Evolutionary conservation across 2,113 vertebrate species (phyloP).

Genomic region (Cochlearius cochlearius): DNA sequence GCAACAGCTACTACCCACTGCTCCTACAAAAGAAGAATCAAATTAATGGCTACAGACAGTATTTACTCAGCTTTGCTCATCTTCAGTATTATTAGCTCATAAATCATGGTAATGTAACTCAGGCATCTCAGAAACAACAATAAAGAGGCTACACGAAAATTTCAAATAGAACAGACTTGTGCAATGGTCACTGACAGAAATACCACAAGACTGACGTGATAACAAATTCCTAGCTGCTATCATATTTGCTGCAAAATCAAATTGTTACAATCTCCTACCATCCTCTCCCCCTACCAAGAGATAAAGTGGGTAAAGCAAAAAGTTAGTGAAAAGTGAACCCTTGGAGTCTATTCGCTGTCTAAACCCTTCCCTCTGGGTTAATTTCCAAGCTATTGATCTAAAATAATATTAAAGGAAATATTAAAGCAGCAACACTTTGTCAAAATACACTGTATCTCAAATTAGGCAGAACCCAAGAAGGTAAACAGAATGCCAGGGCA

Average conservation of each 20-base stretch:
- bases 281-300: not conserved
- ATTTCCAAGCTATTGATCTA: not conserved
- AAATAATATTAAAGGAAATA: not conserved
- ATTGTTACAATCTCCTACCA: not conserved
- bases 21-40: not conserved
- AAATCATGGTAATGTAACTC: not conserved
- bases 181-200: not conserved
- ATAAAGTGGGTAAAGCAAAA: not conserved
- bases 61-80: not conserved
- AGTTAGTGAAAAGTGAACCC: not conserved
- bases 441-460: not conserved
- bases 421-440: not conserved
- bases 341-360: not conserved
- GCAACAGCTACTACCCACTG: not conserved
- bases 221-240: not conserved
- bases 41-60: not conserved
- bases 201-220: not conserved
- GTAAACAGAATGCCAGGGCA: not conserved
- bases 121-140: not conserved
- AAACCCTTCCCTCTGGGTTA: not conserved
- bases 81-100: not conserved
- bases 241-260: not conserved
- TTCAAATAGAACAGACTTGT: not conserved
- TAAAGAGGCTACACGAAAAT: not conserved
- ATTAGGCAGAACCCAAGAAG: not conserved